phyloP scores from a whole-genome alignment of 2,113 vertebrate genomes.

The Mus pahari region DNA sequence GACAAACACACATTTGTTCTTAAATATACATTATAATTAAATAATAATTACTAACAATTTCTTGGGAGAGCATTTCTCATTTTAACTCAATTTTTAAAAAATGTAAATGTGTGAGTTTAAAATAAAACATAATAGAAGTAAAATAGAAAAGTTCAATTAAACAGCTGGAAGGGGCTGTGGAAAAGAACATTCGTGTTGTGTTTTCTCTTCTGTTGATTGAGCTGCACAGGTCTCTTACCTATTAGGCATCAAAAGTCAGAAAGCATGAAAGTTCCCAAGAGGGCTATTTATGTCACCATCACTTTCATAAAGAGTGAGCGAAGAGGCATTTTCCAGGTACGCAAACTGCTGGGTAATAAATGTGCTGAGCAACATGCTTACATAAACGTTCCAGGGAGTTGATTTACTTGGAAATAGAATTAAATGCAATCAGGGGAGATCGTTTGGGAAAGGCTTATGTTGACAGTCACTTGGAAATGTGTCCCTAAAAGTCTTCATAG shows the following conservation, averaged over 20 bases:
- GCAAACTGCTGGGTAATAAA: conserved; percentile 8
- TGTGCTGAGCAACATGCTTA: background rate
- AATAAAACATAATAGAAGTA: background rate
- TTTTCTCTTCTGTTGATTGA: background rate
- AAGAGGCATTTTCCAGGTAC: conserved; percentile 16
- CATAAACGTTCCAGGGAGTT: background rate
- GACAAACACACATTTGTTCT: too few relatives aligned
- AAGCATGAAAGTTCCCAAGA: background rate
- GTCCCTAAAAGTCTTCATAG: background rate
- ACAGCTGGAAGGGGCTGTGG: background rate
- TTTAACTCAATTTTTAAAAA: background rate
- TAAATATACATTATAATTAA: fast-evolving
- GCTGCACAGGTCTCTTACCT: too few relatives aligned
- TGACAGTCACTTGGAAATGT: background rate
- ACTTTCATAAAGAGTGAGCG: background rate
- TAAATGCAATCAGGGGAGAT: background rate
- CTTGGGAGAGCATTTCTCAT: background rate
- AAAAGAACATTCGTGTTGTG: background rate
- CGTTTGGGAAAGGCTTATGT: background rate
- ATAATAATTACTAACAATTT: background rate
- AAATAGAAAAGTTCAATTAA: background rate
- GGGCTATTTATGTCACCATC: background rate
- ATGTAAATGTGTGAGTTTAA: background rate
- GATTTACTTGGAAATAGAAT: background rate
- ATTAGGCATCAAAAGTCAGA: background rate